These are phyloP conservation scores for Panonychus citri DNA, from an alignment of 1,140 invertebrate genomes.

Conservation along the genomic window DNA sequence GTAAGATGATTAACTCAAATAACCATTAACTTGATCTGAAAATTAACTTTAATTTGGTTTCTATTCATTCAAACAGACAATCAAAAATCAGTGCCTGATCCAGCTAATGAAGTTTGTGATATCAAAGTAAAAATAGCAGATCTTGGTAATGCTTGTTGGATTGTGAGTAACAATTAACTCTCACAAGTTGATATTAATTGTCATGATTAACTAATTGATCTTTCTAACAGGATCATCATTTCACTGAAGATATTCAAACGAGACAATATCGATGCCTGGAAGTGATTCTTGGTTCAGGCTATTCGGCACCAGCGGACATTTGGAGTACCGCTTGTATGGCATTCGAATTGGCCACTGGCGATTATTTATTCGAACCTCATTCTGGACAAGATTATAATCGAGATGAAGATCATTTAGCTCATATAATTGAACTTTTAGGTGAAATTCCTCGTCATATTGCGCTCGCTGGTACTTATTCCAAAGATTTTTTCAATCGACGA, in stretches of 20 bases:
- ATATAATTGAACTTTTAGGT: slow-evolving; percentile 90
- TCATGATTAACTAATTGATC: neutral
- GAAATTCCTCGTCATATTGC: slow-evolving; percentile 77
- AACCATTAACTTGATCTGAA: neutral
- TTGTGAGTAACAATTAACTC: slow-evolving; percentile 20
- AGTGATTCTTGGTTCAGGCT: slow-evolving; percentile 77
- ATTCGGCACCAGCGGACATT: slow-evolving; percentile 83
- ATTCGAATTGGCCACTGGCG: slow-evolving; percentile 93
- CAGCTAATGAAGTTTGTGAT: slow-evolving; percentile 52
- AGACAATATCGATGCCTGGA: slow-evolving; percentile 90
- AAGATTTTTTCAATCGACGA: slow-evolving; percentile 76
- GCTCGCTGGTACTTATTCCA: slow-evolving; percentile 67
- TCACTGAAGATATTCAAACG: slow-evolving; percentile 96
- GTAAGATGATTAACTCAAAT: neutral
- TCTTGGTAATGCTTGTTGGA: slow-evolving; percentile 97
- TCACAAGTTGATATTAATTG: no score
- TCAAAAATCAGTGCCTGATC: slow-evolving; percentile 30
- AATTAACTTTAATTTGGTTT: neutral
- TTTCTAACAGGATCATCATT: slow-evolving; percentile 32
- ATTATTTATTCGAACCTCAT: slow-evolving; percentile 97
- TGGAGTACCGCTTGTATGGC: slow-evolving; percentile 99
- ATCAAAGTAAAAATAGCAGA: slow-evolving; percentile 87
- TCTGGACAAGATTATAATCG: slow-evolving; percentile 48
- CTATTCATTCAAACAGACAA: neutral
- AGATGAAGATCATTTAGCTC: slow-evolving; percentile 95